A percentile compares a stretch with the other conserved stretches of the same genome.
Conservation (phyloP, 2,888 invertebrate species). For the Papilio demoleus region DNA sequence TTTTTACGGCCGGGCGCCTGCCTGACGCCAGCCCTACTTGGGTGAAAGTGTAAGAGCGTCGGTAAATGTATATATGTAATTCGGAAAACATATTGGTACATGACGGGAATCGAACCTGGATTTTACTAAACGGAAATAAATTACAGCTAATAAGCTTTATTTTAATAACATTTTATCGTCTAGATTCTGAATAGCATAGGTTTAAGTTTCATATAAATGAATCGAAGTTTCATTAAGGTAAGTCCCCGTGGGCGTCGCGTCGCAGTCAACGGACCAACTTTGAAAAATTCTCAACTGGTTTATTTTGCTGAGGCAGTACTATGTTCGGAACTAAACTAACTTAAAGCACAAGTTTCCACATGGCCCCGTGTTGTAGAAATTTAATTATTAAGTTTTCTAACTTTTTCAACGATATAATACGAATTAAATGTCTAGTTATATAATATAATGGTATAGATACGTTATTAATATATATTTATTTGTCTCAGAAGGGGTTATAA, state of each 20-base stretch:
- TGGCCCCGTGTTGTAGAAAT: constrained; percentile 29
- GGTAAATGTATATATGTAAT: too few relatives aligned
- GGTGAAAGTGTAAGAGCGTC: too few relatives aligned
- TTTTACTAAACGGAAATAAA: too few relatives aligned
- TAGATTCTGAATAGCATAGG: not conserved
- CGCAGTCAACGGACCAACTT: constrained; percentile 57
- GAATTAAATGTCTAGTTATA: too few relatives aligned
- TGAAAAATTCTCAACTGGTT: constrained; percentile 75
- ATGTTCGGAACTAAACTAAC: constrained; percentile 45
- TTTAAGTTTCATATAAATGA: constrained; percentile 31
- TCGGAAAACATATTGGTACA: too few relatives aligned
- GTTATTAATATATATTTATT: too few relatives aligned
- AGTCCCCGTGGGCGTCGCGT: constrained; percentile 47
- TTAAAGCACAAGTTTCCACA: constrained; percentile 31
- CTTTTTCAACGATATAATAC: constrained; percentile 1
- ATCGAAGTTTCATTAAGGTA: constrained; percentile 36
- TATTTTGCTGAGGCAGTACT: constrained; percentile 72
- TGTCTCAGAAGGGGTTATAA: too few relatives aligned
- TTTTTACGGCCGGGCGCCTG: too few relatives aligned
- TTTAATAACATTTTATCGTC: not conserved
- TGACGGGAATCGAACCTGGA: too few relatives aligned
- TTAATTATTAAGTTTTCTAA: constrained; percentile 30
- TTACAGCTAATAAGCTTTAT: not conserved
- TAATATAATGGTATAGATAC: too few relatives aligned
- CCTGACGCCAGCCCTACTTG: too few relatives aligned